A percentile compares a stretch with the other conserved stretches of the same genome.
Evolutionary conservation across 1,140 invertebrate genomes (phyloP).

Genomic region (Nasonia longicornis): DNA sequence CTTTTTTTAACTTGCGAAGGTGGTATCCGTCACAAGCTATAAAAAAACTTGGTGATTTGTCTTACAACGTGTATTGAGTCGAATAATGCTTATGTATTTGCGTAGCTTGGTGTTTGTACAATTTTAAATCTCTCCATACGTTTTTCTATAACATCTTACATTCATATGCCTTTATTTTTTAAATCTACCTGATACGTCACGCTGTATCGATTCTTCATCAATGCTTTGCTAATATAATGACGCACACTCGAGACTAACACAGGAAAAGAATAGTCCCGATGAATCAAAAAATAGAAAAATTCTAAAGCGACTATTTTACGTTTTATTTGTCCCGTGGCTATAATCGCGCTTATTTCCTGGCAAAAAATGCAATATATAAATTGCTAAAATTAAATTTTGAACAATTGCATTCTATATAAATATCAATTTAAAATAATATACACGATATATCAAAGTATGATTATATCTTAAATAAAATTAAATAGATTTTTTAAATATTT

Average conservation of each 20-base stretch:
- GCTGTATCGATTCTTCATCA: slow-evolving; percentile 36
- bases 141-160: not conserved
- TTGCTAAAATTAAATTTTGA: not conserved
- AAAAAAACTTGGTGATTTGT: too few relatives aligned
- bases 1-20: too few relatives aligned
- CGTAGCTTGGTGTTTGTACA: slow-evolving; percentile 7
- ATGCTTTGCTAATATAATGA: slow-evolving; percentile 16
- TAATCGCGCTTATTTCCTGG: not conserved
- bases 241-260: not conserved
- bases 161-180: not conserved
- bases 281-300: not conserved
- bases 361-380: not conserved
- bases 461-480: too few relatives aligned
- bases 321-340: not conserved
- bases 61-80: too few relatives aligned
- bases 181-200: slow-evolving; percentile 16
- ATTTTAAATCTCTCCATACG: slow-evolving; percentile 8
- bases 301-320: not conserved
- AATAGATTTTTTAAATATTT: too few relatives aligned
- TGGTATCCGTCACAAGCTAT: too few relatives aligned
- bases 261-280: not conserved
- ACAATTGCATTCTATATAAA: too few relatives aligned
- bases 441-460: too few relatives aligned
- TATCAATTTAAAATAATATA: too few relatives aligned
- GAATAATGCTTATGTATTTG: too few relatives aligned